A percentile compares a stretch with the other conserved stretches of the same genome.
Conservation (phyloP, 1,140 invertebrate species). For the Aphelenchoides fujianensis region DNA sequence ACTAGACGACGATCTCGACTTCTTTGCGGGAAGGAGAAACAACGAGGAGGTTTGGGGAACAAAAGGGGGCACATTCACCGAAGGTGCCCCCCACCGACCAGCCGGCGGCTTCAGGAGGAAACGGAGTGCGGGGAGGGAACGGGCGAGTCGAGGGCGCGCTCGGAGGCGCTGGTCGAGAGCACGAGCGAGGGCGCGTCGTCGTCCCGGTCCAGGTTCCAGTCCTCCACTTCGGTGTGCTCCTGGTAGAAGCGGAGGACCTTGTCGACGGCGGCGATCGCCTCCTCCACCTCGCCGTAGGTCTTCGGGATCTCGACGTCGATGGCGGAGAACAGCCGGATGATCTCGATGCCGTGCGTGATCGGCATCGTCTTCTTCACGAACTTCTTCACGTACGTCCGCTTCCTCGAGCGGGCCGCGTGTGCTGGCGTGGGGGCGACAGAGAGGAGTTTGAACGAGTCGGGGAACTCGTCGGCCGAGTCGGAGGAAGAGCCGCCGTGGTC, state of each 20-base stretch:
- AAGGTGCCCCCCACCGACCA: neutral
- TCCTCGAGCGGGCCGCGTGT: neutral
- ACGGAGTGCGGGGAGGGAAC: neutral
- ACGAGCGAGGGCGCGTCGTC: neutral
- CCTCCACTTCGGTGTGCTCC: constrained; percentile 6
- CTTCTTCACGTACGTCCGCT: neutral
- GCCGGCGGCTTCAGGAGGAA: neutral
- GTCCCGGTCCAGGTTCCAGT: neutral
- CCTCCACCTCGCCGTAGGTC: constrained; percentile 11
- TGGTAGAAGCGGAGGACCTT: constrained; percentile 5
- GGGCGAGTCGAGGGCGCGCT: neutral
- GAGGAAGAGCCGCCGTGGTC: neutral
- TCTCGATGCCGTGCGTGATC: constrained; percentile 16
- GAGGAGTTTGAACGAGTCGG: constrained; percentile 22
- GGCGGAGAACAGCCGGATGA: constrained; percentile 7
- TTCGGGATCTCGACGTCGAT: constrained; percentile 15
- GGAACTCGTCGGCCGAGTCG: constrained; percentile 21
- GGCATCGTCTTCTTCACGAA: constrained; percentile 10
- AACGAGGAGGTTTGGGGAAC: no score
- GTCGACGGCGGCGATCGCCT: neutral
- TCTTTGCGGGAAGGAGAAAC: no score
- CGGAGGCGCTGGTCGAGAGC: neutral
- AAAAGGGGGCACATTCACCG: no score
- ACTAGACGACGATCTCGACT: no score
- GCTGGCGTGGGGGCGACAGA: neutral